Conservation (phyloP, 2,888 invertebrate genomes). For the Pandemis corylana region DNA sequence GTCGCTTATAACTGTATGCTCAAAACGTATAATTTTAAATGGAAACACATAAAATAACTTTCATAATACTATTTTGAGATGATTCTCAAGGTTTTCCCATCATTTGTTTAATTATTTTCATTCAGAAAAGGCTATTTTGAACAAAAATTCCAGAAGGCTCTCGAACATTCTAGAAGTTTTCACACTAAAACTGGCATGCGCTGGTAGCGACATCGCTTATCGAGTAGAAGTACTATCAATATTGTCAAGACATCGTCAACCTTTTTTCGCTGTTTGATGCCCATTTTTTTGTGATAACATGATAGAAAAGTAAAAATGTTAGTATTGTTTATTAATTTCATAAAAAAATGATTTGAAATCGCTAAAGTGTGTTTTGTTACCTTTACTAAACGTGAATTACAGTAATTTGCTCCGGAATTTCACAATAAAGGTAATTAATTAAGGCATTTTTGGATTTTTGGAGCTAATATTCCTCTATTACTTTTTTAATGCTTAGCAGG, state of each 20-base stretch:
- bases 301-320: no score
- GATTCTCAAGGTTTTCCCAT: slow-evolving; percentile 17
- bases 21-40: slow-evolving; percentile 46
- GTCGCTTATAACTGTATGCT: slow-evolving; percentile 47
- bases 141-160: slow-evolving; percentile 59
- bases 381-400: no score
- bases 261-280: slow-evolving; percentile 49
- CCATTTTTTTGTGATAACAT: no score
- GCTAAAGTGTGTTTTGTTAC: no score
- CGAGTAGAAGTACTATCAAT: slow-evolving; percentile 52
- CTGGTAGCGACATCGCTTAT: slow-evolving; percentile 52
- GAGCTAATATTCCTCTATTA: no score
- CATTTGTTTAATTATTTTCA: slow-evolving; percentile 43
- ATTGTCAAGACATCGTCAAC: slow-evolving; percentile 53
- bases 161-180: slow-evolving; percentile 66
- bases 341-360: no score
- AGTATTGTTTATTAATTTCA: no score
- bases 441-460: no score
- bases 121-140: slow-evolving; percentile 44
- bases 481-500: no score
- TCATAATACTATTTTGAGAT: not conserved
- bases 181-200: slow-evolving; percentile 30
- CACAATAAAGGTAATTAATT: no score
- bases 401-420: no score
- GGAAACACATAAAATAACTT: slow-evolving; percentile 36